Base-by-base conservation (phyloP, 2,113 vertebrate species). In the Syngnathus scovelli region DNA sequence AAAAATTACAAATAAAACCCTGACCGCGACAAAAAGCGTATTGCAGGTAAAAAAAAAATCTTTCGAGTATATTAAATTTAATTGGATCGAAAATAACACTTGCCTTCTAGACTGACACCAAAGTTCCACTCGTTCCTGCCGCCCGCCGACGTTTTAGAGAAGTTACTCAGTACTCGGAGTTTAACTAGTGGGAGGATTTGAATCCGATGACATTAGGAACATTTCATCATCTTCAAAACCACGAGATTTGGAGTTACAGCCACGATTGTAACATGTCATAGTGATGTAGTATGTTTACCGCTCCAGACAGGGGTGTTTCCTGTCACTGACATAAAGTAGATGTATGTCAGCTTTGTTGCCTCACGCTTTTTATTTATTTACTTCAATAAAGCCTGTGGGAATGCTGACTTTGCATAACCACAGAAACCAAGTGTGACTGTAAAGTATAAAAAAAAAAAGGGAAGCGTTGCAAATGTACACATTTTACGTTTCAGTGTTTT, bases 341-440 rank as follows among this genome's bases (percentile, higher is more conserved):
- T 55, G 52, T 27, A 13, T 55, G 52, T 27, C 52, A 36, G 12
- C 27, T 58, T 12, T 18, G 27, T 58, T 33, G 15, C 27, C 15
- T 36, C 13, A 1, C 12, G 15, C 27, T 36, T 5, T 44, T 15
- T 23, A 62, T 64, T 64, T 19, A 15, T 44, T 64, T 49, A 49
- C 49, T 64, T 33, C 27, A 19, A 49, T 37, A 39, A 23, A 36
- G 21, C 2, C 8, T 36, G 83, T 84, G 68, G 77, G 81, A 66
- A 82, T 66, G 46, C 49, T 51, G 58, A 68, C 79, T 83, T 70
- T 79, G 74, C 62, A 21, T 71, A 78, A 78, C 15, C 55, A 75
- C 82, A 78, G 76, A 77, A 54, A 66, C 67, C 61, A 60, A 73
- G 52, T 86, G 76, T 77, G 74, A 43, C 76, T 71, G 61, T 49